These are phyloP conservation scores for Diorhabda carinulata DNA, from an alignment of 1,140 invertebrate species.

Conservation along the genomic window DNA sequence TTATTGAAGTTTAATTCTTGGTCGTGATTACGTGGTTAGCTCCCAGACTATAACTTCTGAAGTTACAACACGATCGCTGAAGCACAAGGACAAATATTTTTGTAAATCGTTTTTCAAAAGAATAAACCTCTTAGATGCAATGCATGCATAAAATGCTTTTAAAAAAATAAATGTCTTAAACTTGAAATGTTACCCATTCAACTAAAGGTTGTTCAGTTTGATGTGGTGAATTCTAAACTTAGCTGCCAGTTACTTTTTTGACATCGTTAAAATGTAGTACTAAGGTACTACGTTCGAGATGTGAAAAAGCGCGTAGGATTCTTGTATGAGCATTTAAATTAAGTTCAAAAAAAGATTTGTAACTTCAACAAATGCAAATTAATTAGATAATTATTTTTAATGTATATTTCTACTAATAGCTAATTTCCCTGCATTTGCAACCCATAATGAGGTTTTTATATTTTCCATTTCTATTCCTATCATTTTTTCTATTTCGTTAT, in stretches of 20 bases:
- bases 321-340: too few species aligned
- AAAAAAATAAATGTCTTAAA: conserved; percentile 1
- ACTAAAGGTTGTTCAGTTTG: neutral
- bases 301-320: too few species aligned
- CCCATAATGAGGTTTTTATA: too few species aligned
- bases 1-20: too few species aligned
- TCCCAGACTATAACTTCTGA: neutral
- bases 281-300: neutral
- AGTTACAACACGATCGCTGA: neutral
- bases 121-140: conserved; percentile 1
- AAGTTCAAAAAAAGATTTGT: too few species aligned
- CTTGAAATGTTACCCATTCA: conserved; percentile 2
- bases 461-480: too few species aligned
- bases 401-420: too few species aligned
- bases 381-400: too few species aligned
- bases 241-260: neutral
- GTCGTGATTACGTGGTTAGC: neutral
- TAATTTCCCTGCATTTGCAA: too few species aligned
- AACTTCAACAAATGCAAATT: too few species aligned
- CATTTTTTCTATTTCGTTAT: too few species aligned
- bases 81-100: conserved; percentile 2
- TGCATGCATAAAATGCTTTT: neutral
- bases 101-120: conserved; percentile 2
- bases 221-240: neutral
- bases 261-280: neutral